Base-by-base conservation (phyloP, 2,888 invertebrate genomes). In the Heliconius ethilla region DNA sequence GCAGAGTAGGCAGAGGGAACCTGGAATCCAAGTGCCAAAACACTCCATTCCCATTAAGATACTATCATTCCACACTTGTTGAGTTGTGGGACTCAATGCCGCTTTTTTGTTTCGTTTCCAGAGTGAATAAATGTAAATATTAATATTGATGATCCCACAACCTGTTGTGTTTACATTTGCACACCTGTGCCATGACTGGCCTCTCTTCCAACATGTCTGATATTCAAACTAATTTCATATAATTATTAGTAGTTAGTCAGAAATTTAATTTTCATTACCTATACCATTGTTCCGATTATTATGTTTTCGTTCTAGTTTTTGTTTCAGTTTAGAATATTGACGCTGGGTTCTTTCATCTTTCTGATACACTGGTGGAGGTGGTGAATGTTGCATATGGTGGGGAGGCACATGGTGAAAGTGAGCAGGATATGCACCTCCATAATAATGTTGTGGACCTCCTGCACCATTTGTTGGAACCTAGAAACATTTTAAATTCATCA, bases 281-380 rank as follows among this genome's bases (percentile, higher is more conserved):
- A 94, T 93, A 84, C 95, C 95, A 91, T 94, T 94, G 87, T 92
- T 94, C 82, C 94, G 90, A 88, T 88, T 93, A 76, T 88, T 91
- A 81, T 96, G 95, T 88, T 96, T 96, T 83, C 96, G 95, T 87
- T 97, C 97, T 83, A 97, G 91, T 90, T 97, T 97, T 85, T 96
- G 96, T 88, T 96, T 96, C 85, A 97, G 94, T 91, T 97, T 97
- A 82, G 95, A 96, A 88, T 97, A 96, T 89, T 97, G 97, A 81
- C 97, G 94, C 87, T 97, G 97, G 66, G 97, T 95, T 85, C 97
- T 95, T 89, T 97, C 97, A 89, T 97, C 97, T 89, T 97, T 97
- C 87, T 96, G 96, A 90, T 95, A 96, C 65, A 91, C 91, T 6
- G 94, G 95, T 72, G 96, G 96, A 76, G 96, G 96, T 77, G 96